Conservation (phyloP, 2,797 vertebrate species). For the Gymnocypris eckloni region DNA sequence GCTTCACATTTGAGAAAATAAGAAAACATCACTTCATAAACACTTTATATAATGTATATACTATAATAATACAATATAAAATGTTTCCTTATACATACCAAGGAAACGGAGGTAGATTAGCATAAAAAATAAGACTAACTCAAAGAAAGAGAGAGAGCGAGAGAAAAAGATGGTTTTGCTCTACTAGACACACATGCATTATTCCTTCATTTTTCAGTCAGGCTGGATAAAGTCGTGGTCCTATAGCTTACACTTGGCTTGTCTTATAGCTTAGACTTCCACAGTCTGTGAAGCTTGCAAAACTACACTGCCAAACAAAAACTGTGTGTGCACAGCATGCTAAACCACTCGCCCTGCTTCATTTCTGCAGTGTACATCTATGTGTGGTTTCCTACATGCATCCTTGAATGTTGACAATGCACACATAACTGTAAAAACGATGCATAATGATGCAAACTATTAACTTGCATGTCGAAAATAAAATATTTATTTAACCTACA, state of each 20-base stretch:
- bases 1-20: neutral
- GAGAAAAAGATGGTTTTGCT: slow-evolving; percentile 27
- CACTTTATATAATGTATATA: neutral
- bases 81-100: neutral
- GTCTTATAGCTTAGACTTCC: slow-evolving; percentile 25
- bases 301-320: slow-evolving; percentile 42
- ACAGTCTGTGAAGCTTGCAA: slow-evolving; percentile 42
- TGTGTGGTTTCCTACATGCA: neutral
- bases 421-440: slow-evolving; percentile 11
- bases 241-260: slow-evolving; percentile 42
- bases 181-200: slow-evolving; percentile 50
- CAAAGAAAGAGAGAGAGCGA: neutral
- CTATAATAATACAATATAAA: neutral
- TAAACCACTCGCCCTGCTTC: neutral
- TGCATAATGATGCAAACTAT: neutral
- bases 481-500: neutral
- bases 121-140: neutral
- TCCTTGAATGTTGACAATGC: slow-evolving; percentile 15
- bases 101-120: neutral
- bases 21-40: neutral
- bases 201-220: slow-evolving; percentile 46
- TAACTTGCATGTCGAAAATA: neutral
- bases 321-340: slow-evolving; percentile 13
- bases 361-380: neutral
- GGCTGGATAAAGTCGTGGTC: slow-evolving; percentile 46